phyloP scores from a whole-genome alignment of 2,888 invertebrate genomes.

The Leptogaster cylindrica region DNA sequence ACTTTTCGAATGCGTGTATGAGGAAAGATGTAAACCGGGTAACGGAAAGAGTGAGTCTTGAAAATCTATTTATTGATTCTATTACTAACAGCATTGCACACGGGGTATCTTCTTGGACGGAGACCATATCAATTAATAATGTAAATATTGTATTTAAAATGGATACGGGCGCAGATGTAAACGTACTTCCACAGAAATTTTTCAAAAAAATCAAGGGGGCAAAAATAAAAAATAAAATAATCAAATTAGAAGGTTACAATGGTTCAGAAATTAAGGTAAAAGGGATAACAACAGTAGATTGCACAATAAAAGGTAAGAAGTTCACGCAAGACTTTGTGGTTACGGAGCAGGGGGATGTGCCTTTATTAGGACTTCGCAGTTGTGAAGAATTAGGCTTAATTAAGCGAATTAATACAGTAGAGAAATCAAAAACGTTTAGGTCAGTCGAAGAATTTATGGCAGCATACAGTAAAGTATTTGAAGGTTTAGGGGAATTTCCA shows the following conservation, averaged over 20 bases:
- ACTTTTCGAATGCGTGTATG: no score
- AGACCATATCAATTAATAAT: not conserved
- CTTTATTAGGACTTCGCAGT: not conserved
- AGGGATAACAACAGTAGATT: not conserved
- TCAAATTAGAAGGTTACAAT: not conserved
- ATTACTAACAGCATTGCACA: not conserved
- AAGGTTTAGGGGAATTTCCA: no score
- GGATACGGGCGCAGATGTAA: slow-evolving; percentile 40
- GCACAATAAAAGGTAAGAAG: not conserved
- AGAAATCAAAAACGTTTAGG: no score
- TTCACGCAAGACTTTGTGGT: not conserved
- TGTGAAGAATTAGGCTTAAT: not conserved
- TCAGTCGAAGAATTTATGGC: no score
- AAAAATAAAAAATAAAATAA: not conserved
- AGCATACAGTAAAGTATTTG: no score
- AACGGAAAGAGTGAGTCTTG: no score
- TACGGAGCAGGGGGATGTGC: not conserved
- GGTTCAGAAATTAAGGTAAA: not conserved
- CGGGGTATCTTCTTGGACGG: not conserved
- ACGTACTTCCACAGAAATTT: slow-evolving; percentile 29
- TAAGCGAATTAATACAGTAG: no score
- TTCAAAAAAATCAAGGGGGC: slow-evolving; percentile 1
- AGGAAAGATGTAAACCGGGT: no score
- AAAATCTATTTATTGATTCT: not conserved
- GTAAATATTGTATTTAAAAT: slow-evolving; percentile 38